Evolutionary conservation across 2,888 invertebrate genomes (phyloP).

Genomic region (Lasius platythorax): DNA sequence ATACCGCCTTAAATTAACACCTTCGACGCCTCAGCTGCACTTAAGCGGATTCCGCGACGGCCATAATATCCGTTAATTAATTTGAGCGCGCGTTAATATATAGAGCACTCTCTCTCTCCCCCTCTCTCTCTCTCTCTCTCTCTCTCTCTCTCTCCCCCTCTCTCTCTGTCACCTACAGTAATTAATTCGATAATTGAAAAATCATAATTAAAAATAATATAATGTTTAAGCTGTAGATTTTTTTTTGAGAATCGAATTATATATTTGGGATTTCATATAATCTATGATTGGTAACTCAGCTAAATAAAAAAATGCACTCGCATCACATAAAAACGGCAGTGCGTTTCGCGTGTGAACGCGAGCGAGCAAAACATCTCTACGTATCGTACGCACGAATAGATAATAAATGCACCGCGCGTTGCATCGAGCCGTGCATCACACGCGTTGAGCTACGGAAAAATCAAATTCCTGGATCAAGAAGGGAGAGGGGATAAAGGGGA

Average conservation of each 20-base stretch:
- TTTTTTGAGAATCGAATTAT: not conserved
- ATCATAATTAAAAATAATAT: not conserved
- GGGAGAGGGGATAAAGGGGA: constrained; percentile 26
- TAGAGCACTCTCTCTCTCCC: constrained; percentile 2
- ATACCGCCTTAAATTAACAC: constrained; percentile 51
- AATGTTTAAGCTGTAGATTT: not conserved
- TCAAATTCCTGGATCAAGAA: constrained; percentile 71
- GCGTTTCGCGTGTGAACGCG: not conserved
- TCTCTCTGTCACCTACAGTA: not conserved
- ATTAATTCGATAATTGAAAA: not conserved
- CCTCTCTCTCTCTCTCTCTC: too few species aligned
- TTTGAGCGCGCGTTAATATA: constrained; percentile 47
- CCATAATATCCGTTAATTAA: constrained; percentile 52
- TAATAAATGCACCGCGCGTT: constrained; percentile 40
- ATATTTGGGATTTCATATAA: not conserved
- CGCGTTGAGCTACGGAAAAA: constrained; percentile 70
- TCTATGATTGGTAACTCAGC: not conserved
- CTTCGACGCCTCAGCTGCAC: constrained; percentile 29
- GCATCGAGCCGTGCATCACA: constrained; percentile 40
- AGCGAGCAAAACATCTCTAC: not conserved
- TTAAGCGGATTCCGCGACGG: constrained; percentile 40
- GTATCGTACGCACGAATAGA: constrained; percentile 13
- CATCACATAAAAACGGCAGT: constrained; percentile 1
- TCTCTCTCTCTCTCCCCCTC: not conserved
- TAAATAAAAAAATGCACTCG: not conserved